Evolutionary conservation across 1,140 invertebrate genomes (phyloP).

Genomic region (Agraylea sexmaculata): DNA sequence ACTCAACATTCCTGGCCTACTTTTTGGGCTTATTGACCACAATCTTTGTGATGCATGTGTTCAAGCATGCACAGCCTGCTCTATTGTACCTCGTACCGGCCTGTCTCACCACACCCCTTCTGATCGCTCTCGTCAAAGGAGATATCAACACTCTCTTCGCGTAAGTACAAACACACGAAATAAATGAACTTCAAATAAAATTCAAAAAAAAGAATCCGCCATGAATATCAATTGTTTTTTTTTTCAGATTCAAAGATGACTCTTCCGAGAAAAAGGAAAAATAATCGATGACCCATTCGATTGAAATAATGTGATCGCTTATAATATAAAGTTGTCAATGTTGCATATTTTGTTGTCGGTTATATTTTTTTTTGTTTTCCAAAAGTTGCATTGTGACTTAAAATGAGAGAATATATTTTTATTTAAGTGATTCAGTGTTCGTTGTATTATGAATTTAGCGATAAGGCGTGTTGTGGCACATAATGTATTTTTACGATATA

Average conservation of each 20-base stretch:
- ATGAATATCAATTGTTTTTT: slow-evolving; percentile 8
- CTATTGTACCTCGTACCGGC: slow-evolving; percentile 94
- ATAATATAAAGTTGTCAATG: background rate
- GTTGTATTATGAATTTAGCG: too few species aligned
- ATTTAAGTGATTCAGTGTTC: too few species aligned
- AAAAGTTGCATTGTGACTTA: background rate
- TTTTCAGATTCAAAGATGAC: slow-evolving; percentile 48
- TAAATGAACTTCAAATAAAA: background rate
- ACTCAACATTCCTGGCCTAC: slow-evolving; percentile 89
- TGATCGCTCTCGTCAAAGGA: slow-evolving; percentile 78
- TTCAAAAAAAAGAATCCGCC: background rate
- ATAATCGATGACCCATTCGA: background rate
- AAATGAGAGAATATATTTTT: too few species aligned
- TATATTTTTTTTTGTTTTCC: background rate
- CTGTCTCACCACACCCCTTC: slow-evolving; percentile 80
- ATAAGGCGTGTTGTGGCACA: too few species aligned
- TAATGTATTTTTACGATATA: too few species aligned
- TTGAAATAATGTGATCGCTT: background rate
- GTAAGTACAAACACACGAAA: slow-evolving; percentile 48
- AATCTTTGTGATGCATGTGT: slow-evolving; percentile 96
- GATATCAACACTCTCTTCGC: slow-evolving; percentile 83
- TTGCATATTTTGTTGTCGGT: background rate
- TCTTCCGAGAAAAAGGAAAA: background rate
- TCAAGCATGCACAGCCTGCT: slow-evolving; percentile 98
- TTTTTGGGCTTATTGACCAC: slow-evolving; percentile 86